Base-by-base conservation (phyloP, 2,888 invertebrate species). In the Scaptodrosophila latifasciaeformis region DNA sequence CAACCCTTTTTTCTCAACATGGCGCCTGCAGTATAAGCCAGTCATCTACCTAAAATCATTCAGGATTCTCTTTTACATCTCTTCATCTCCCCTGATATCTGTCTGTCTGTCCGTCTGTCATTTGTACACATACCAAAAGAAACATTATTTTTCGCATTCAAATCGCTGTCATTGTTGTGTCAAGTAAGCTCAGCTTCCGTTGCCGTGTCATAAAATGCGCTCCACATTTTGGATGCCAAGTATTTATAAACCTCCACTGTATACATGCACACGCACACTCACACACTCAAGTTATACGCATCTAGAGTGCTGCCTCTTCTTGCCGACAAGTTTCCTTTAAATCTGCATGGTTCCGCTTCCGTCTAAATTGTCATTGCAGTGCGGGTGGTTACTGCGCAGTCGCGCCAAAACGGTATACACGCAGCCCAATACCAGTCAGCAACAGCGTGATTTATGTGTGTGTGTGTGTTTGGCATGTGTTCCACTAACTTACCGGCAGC, bases 321-420 rank as follows among this genome's bases (percentile, higher is more conserved):
- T 48, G 53, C 34, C 42, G 49, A 39, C 35, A 35, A 31, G 78
- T 55, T 79, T 74, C 76, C 76, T 76, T 69, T 35, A 62, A 79
- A 76, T 74, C 69, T 71, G 79, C 69, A 78, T 80, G 78, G 72
- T 75, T 77, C 76, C 81, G 81, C 70, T 77, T 80, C 76, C 76
- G 79, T 49, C 31, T 27, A 44, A 51, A 35, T 17, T 68, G 40
- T 52, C n/a, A 54, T 58, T 63, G 37, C 17, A 6, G 7, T 50
- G 34, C 45, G 37, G 31, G 37, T 34, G 35, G 45, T 55, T 53
- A 49, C 46, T 51, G 78, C 70, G 76, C 76, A 76, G 72, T 40
- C 72, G 76, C 79, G 53, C 47, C 37, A 42, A 35, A 21, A 39
- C 35, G 30, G n/a, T 4, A 39, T 34, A 27, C 53, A 30, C 54